A percentile compares a stretch with the other conserved stretches of the same genome.
phyloP scores from a whole-genome alignment of 2,888 invertebrate species.

The Ctenicera cuprea region DNA sequence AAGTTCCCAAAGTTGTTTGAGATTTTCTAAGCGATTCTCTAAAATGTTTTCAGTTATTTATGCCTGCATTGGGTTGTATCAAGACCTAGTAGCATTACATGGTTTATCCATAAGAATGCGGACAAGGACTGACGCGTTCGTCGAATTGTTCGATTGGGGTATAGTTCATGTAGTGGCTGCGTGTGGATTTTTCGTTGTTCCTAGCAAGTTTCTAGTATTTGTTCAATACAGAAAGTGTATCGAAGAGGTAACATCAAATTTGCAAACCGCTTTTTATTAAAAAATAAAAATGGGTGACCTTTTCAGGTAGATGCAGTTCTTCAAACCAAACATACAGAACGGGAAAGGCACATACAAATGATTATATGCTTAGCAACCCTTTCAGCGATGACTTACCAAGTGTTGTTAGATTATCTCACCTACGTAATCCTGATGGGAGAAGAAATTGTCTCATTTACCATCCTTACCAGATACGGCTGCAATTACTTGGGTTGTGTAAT shows the following conservation, averaged over 20 bases:
- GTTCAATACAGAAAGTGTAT: background rate
- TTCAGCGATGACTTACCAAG: background rate
- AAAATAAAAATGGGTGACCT: background rate
- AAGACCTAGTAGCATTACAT: background rate
- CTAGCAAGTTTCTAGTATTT: background rate
- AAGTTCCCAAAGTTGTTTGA: background rate
- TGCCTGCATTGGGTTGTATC: background rate
- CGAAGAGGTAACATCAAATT: background rate
- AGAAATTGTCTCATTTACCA: background rate
- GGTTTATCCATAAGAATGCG: background rate
- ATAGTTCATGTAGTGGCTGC: background rate
- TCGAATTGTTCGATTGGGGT: background rate
- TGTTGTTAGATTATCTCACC: background rate
- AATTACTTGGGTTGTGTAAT: constrained; percentile 1
- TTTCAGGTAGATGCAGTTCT: background rate
- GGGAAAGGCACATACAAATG: background rate
- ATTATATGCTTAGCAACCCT: background rate
- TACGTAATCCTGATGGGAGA: background rate
- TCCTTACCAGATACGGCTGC: background rate
- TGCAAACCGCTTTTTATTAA: no score
- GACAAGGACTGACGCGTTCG: background rate
- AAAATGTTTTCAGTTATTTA: background rate
- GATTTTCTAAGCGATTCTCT: no score
- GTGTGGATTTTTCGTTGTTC: background rate
- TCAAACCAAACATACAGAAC: background rate